These are phyloP conservation scores for Falco punctatus DNA, from an alignment of 2,113 vertebrate species.

Conservation along the genomic window DNA sequence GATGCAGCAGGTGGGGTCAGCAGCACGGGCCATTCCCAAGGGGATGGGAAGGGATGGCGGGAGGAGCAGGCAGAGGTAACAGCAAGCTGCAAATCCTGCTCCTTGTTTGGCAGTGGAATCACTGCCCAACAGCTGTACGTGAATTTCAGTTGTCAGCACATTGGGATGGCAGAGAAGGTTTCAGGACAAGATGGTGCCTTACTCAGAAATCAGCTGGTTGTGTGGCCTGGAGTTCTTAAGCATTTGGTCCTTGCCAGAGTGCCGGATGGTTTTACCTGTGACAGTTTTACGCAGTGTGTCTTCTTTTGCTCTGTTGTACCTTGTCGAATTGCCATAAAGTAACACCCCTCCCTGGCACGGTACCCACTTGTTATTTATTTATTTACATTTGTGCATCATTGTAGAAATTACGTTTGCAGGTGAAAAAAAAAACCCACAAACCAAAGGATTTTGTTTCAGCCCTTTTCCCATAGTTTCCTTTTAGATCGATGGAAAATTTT, in stretches of 20 bases:
- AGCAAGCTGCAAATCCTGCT: background rate
- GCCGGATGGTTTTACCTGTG: background rate
- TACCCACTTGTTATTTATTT: background rate
- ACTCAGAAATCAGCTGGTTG: background rate
- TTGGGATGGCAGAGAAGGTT: background rate
- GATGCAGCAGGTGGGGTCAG: background rate
- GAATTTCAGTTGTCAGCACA: background rate
- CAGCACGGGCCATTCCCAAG: background rate
- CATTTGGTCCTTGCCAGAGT: background rate
- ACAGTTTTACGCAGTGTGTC: background rate
- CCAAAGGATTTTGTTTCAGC: background rate
- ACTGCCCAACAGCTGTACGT: background rate
- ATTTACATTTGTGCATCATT: background rate
- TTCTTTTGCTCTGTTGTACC: background rate
- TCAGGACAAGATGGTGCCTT: background rate
- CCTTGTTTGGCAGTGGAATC: background rate
- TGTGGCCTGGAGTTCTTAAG: background rate
- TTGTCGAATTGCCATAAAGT: background rate
- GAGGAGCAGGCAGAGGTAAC: fast-evolving
- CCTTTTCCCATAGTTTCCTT: background rate
- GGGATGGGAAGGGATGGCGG: background rate
- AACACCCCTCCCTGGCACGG: background rate
- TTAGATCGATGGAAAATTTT: background rate
- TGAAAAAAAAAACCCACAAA: background rate
- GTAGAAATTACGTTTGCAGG: background rate